Conservation (phyloP, 2,888 invertebrate genomes). For the Onchidella celtica region DNA sequence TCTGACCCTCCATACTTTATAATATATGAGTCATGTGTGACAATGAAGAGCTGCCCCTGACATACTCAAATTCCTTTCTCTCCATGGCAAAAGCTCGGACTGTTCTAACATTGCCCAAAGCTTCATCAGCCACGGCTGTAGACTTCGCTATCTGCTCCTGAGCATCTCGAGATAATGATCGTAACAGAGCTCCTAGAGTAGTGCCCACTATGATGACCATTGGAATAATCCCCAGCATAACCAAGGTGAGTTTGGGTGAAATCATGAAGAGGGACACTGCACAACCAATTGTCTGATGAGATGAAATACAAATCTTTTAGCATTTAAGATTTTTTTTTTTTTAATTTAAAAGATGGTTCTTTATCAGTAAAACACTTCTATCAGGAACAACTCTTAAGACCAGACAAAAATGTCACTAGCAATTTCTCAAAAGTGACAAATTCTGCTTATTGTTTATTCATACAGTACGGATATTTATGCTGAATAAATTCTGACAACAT, state of each 20-base stretch:
- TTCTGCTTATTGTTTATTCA: too few species aligned
- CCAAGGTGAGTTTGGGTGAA: constrained; percentile 93
- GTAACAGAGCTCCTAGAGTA: constrained; percentile 88
- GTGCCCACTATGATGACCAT: constrained; percentile 92
- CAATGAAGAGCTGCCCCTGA: too few species aligned
- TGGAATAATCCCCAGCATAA: constrained; percentile 92
- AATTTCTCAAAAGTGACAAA: too few species aligned
- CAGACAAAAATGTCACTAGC: too few species aligned
- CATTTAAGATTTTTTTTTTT: background rate
- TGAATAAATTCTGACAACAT: too few species aligned
- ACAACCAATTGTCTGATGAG: constrained; percentile 76
- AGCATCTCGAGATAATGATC: constrained; percentile 88
- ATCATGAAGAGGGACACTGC: constrained; percentile 88
- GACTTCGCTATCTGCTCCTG: constrained; percentile 93
- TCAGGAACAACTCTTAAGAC: too few species aligned
- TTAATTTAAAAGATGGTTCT: too few species aligned
- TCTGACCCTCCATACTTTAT: too few species aligned
- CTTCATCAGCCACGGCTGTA: constrained; percentile 94
- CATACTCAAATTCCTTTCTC: constrained; percentile 85
- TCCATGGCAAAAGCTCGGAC: constrained; percentile 97
- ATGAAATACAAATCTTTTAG: too few species aligned
- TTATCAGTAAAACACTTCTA: too few species aligned
- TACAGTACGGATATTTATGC: too few species aligned
- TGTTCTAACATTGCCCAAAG: constrained; percentile 94
- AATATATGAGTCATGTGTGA: too few species aligned